phyloP scores from a whole-genome alignment of 2,888 invertebrate genomes.

The Ornithoptera priamus region DNA sequence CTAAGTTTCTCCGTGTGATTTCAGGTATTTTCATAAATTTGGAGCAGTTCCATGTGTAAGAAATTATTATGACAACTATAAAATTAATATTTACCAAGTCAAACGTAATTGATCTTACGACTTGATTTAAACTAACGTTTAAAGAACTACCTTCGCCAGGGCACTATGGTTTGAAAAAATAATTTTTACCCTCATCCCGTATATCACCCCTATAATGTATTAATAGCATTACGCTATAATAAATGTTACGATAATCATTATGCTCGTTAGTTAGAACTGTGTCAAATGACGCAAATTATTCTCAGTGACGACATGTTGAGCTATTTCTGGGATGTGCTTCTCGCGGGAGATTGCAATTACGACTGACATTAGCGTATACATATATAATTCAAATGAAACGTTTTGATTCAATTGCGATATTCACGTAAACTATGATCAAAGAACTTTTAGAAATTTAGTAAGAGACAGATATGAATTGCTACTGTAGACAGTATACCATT shows the following conservation, averaged over 20 bases:
- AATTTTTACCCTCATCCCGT: too few relatives aligned
- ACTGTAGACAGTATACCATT: not conserved
- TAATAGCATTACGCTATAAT: not conserved
- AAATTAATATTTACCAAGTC: too few relatives aligned
- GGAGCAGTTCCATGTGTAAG: too few relatives aligned
- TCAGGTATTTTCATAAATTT: too few relatives aligned
- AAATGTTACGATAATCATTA: not conserved
- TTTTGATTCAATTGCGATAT: not conserved
- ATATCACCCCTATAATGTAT: too few relatives aligned
- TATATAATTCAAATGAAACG: not conserved
- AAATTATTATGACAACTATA: too few relatives aligned
- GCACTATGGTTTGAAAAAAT: too few relatives aligned
- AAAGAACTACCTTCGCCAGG: too few relatives aligned
- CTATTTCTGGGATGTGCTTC: not conserved
- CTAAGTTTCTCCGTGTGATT: too few relatives aligned
- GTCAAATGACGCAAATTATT: not conserved
- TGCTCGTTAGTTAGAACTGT: not conserved
- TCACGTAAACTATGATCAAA: not conserved
- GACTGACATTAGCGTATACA: not conserved
- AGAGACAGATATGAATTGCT: not conserved
- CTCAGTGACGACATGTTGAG: not conserved
- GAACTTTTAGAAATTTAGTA: not conserved
- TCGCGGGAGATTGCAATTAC: not conserved
- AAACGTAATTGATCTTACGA: too few relatives aligned
- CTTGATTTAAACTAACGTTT: too few relatives aligned